phyloP scores from a whole-genome alignment of 23 tunicate genomes.

The Halocynthia roretzi region DNA sequence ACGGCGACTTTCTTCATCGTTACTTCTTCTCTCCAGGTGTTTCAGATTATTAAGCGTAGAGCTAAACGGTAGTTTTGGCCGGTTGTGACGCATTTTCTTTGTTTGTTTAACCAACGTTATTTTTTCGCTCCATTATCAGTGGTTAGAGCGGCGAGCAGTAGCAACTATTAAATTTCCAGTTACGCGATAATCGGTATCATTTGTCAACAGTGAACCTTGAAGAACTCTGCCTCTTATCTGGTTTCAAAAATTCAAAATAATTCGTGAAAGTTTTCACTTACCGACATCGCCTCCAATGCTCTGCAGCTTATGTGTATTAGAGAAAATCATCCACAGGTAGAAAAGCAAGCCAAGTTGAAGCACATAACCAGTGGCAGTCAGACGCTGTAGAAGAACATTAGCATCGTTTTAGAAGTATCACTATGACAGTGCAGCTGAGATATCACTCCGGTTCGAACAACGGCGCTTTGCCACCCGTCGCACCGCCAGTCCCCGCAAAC shows the following conservation, averaged over 20 bases:
- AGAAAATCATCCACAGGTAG: not conserved
- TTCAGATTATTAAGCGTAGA: no score
- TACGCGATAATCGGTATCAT: conserved; percentile 5
- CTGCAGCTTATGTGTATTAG: not conserved
- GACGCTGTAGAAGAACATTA: no score
- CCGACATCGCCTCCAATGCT: not conserved
- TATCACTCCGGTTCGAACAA: not conserved
- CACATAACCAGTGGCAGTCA: not conserved
- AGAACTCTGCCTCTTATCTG: not conserved
- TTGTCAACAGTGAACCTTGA: not conserved
- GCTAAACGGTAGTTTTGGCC: no score
- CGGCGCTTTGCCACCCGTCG: not conserved
- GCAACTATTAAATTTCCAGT: conserved; percentile 1
- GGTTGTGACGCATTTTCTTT: not conserved
- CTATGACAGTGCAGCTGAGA: conserved; percentile 6
- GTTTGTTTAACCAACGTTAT: conserved; percentile 7
- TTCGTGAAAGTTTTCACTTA: not conserved
- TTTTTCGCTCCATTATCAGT: not conserved
- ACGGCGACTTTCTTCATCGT: no score
- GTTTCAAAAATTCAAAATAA: not conserved
- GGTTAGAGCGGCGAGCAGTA: not conserved
- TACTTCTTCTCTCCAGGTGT: no score
- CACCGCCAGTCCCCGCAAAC: conserved; percentile 1
- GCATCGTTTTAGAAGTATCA: not conserved
- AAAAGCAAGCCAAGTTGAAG: not conserved